Evolutionary conservation across 1,140 invertebrate genomes (phyloP), one percentile per base, ranked within the genome.

Genomic region (Macrobrachium rosenbergii): DNA sequence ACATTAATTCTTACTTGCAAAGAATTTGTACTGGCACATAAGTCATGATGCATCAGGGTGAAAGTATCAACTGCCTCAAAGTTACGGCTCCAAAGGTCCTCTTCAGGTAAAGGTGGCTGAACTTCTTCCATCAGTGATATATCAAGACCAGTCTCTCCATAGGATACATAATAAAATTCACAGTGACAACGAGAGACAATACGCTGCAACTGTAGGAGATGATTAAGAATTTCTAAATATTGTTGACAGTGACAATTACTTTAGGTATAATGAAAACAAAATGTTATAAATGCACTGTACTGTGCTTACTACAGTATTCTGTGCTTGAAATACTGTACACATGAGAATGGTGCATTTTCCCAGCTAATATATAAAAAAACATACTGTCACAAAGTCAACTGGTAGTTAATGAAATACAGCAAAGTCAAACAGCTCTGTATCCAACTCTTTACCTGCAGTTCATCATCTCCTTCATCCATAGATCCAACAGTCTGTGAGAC

Each of bases 111-210:
- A 16, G 88, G 85, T 43, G 89, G 84, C 82, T 90, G 86, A 45
- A 89, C 84, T 37, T 88, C 90, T n/a, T 82, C 88, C 73, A 89
- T 63, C 60, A 89, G 80, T 28, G 87, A 82, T 37, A 81, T 80
- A 92, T 97, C 95, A 21, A 97, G 93, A 43, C 94, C 94, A 83
- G 93, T 94, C 91, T 98, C 97, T 17, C 97, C 96, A 91, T 99
- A 99, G 82, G 96, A 96, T 59, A 97, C 98, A 92, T 99, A 99
- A 92, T 98, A 99, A 92, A 99, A 98, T 92, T 99, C 98, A 92
- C 98, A 99, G 91, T 96, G 96, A 93, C 99, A 99, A 10, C 98
- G 93, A 0, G 98, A 99, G 17, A 99, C 98, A 88, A 99, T 99
- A 73, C 98, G 93, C 93, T 99, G 98, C 7, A 99, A 92, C 93